Evolutionary conservation across 2,797 vertebrate species (phyloP), one percentile per base, ranked within the genome.

Genomic region (Lagodon rhomboides): DNA sequence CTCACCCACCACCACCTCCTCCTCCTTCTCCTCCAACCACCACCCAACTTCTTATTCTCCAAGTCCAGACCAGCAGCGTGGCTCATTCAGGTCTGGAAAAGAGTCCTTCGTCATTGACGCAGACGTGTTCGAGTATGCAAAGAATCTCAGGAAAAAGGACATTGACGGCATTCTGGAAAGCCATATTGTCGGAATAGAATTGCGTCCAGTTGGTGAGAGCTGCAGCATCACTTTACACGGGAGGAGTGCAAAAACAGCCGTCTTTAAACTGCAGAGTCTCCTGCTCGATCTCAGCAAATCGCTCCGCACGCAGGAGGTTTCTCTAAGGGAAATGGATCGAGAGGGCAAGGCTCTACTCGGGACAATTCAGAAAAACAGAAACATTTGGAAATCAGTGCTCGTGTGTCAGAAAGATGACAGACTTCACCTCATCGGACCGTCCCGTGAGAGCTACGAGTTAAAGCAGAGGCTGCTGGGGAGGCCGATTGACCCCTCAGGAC

Each of bases 221-320:
- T 3, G 41, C 61, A 12, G 0, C 0, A 44, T 95, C 23, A 75
- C 11, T 0, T 27, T 95, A 3, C 38, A 0, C 0, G 93, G 92
- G 8, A 66, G 5, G 9, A 9, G 18, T 2, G 63, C 61, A 7
- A 17, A 9, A 5, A 7, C 0, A 9, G 92, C 89, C 0, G n/a
- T 12, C 0, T 3, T 6, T 0, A 25, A 81, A n/a, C 79, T 95
- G 0, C 60, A 86, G 68, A 12, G 4, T 1, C 5, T 92, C 1
- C 58, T 94, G 46, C 2, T 17, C 0, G 1, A 73, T 0, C 84
- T 92, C 0, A 47, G 1, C 3, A 4, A 0, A 0, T 60, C 12
- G 0, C 77, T 96, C 1, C 85, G 91, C 60, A 91, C 81, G 0
- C 92, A 94, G 50, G 79, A 91, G n/a, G 90, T 96, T 13, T 20